Evolutionary conservation across 2,888 invertebrate genomes (phyloP).

Genomic region (Cinara cedri): DNA sequence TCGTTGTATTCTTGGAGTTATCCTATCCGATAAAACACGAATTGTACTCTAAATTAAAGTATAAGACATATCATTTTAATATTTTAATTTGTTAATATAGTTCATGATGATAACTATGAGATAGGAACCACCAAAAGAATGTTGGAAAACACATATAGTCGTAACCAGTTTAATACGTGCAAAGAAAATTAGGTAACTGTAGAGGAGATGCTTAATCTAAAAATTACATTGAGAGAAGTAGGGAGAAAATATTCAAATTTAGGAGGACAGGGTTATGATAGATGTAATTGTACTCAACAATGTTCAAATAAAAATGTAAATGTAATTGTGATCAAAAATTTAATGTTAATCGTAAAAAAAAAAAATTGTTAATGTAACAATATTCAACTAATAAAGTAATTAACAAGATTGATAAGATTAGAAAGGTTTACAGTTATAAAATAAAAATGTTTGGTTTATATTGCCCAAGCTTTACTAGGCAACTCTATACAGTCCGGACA

Average conservation of each 20-base stretch:
- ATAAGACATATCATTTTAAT: neutral
- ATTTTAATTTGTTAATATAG: neutral
- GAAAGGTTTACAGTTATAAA: neutral
- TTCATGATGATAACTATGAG: neutral
- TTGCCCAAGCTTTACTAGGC: too few relatives aligned
- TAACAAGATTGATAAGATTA: conserved; percentile 5
- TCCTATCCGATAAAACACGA: neutral
- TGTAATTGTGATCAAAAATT: neutral
- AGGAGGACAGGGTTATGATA: neutral
- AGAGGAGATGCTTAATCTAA: neutral
- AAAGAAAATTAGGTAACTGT: too few relatives aligned
- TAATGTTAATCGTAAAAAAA: neutral
- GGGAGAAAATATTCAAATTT: neutral
- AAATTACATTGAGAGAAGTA: neutral
- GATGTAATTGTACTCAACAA: neutral
- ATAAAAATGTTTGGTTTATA: neutral
- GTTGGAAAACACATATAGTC: too few relatives aligned
- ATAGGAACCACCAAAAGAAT: too few relatives aligned
- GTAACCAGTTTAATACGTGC: too few relatives aligned
- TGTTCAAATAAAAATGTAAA: neutral
- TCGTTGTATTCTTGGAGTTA: neutral
- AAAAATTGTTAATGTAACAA: neutral
- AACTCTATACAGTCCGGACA: too few relatives aligned
- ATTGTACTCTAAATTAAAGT: neutral
- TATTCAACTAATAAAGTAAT: conserved; percentile 3